Base-by-base conservation (phyloP, 2,888 invertebrate species). In the Drosophila barbarae region DNA sequence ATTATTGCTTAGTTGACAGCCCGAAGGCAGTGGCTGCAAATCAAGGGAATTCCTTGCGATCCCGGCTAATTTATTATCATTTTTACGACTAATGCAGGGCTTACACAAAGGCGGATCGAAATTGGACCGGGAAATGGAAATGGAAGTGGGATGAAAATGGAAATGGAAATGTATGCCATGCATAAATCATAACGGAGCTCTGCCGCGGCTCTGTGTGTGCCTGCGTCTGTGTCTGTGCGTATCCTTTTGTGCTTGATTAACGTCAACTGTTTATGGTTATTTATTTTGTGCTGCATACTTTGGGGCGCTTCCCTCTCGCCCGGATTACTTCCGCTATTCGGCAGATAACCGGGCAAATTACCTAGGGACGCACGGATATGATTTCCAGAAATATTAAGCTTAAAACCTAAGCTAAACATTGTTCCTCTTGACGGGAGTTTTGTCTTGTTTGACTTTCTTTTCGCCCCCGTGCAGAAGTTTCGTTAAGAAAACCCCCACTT, bases 1-100 rank as follows among this genome's bases (percentile, higher is more conserved):
- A 53, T 55, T 69, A 69, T 55, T 47, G 52, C 60, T 44, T 56
- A 39, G 68, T 38, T 66, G 67, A 56, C 56, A 56, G 67, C 61
- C 72, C 39, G 52, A 47, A 52, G 78, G 66, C 65, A 51, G 58
- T 58, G 66, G 44, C 42, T 44, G 77, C 74, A 79, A 76, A 69
- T 77, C 75, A 63, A 42, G 61, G 57, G 57, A 60, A 77, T 60
- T 70, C 66, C 60, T 38, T 65, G 65, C 63, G 35, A 69, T 58
- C 58, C 41, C 47, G 53, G 68, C 76, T 84, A 84, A 79, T 79
- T 84, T 79, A 76, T 78, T 84, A 79, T 75, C 72, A 77, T 69
- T 72, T 83, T 66, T 67, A 67, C 47, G 63, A 63, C 70, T 57
- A 64, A 58, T 52, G 50, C 49, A 36, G 30, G 41, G 44, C 53